Conservation (phyloP, 2,797 vertebrate species). For the Danio choprae region DNA sequence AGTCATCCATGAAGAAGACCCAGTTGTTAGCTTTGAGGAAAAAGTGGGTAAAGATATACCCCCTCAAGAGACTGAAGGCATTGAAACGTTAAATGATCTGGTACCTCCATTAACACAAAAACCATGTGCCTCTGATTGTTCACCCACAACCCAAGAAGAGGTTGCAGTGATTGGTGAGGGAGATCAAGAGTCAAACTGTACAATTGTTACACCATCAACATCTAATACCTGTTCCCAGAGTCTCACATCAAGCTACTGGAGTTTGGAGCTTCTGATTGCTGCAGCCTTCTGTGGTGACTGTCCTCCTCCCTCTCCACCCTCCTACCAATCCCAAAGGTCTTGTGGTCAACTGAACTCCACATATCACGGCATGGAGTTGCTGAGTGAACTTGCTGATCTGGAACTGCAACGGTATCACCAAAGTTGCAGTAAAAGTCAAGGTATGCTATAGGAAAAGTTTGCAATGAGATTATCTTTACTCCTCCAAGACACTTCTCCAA, state of each 20-base stretch:
- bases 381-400: slow-evolving; percentile 93
- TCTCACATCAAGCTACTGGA: slow-evolving; percentile 79
- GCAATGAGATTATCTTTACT: not conserved
- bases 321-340: slow-evolving; percentile 60
- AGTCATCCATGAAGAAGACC: slow-evolving; percentile 66
- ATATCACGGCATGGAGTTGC: slow-evolving; percentile 90
- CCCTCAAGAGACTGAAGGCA: slow-evolving; percentile 51
- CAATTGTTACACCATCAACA: slow-evolving; percentile 62
- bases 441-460: slow-evolving; percentile 67
- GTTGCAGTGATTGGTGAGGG: slow-evolving; percentile 43
- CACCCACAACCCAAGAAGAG: slow-evolving; percentile 56
- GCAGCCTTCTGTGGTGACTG: slow-evolving; percentile 85
- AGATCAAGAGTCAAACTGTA: slow-evolving; percentile 53
- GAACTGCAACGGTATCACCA: slow-evolving; percentile 81
- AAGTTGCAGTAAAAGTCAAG: slow-evolving; percentile 72
- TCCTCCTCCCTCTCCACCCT: slow-evolving; percentile 75
- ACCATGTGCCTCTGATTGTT: slow-evolving; percentile 57
- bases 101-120: slow-evolving; percentile 65
- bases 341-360: slow-evolving; percentile 67
- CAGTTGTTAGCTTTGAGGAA: slow-evolving; percentile 73
- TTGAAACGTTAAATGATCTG: slow-evolving; percentile 64
- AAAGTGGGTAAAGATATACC: slow-evolving; percentile 63
- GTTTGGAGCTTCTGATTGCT: slow-evolving; percentile 90
- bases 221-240: slow-evolving; percentile 57
- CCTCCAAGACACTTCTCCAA: not conserved